Percentiles rank a stretch among this genome's conserved stretches.
These are phyloP conservation scores for Phylloscopus trochilus DNA, from an alignment of 2,113 vertebrate species.

Conservation along the genomic window DNA sequence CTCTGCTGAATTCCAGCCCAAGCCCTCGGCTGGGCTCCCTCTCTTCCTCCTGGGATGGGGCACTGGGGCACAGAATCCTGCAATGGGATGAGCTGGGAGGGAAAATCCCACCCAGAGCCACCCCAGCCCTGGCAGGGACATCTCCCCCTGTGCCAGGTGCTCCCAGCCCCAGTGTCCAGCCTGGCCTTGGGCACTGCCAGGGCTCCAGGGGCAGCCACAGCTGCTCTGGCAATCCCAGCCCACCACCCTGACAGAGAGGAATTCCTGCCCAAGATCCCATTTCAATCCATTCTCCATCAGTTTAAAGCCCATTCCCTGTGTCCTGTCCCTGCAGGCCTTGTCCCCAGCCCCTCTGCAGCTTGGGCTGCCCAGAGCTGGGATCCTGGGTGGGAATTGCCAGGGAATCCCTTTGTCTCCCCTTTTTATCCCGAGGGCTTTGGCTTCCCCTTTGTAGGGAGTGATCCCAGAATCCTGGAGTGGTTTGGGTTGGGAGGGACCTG, in stretches of 20 bases:
- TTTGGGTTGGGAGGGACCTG: too few relatives aligned
- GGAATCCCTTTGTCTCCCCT: too few relatives aligned
- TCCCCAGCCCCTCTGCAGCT: too few relatives aligned
- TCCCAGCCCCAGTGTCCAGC: neutral
- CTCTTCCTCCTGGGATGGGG: too few relatives aligned
- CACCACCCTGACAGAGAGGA: neutral
- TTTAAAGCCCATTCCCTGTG: neutral
- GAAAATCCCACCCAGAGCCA: fast-evolving
- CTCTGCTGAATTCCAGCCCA: neutral
- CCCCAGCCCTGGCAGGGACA: neutral
- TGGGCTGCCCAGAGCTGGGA: too few relatives aligned
- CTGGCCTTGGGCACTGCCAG: neutral
- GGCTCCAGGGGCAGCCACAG: neutral
- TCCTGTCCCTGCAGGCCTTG: neutral
- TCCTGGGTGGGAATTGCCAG: too few relatives aligned
- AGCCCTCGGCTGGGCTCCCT: neutral
- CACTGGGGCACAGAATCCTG: neutral
- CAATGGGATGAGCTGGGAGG: neutral
- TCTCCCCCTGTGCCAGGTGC: neutral
- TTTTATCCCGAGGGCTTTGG: too few relatives aligned
- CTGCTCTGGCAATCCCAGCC: neutral
- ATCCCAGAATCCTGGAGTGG: too few relatives aligned
- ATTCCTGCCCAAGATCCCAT: neutral
- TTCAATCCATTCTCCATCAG: too few relatives aligned
- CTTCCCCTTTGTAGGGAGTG: too few relatives aligned